Base-by-base conservation (phyloP, 2,888 invertebrate genomes). In the Anticlea derivata region DNA sequence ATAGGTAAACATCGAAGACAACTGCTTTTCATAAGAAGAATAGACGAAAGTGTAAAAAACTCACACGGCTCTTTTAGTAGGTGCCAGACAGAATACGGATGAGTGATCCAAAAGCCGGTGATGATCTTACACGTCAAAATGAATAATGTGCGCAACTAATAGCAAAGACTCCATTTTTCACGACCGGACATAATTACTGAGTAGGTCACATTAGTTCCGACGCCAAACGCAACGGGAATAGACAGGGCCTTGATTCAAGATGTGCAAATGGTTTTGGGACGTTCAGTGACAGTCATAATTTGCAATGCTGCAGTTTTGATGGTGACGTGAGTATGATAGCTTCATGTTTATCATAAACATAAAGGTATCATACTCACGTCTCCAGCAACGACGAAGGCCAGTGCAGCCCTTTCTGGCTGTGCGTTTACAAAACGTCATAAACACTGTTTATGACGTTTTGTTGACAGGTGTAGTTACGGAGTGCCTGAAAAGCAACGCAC, bases 161-260 rank as follows among this genome's bases (percentile, higher is more conserved):
- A 55, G 58, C 29, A 29, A 30, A 37, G n/a, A 6, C 20, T 43
- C 30, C 58, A 70, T 66, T 60, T 65, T 65, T 74, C 65, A 70
- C 61, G 51, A 60, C 66, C 49, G 62, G 60, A 63, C 44, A 55
- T 73, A 74, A 75, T 77, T 73, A 59, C 62, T 41, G 49, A 63
- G 52, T 66, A 35, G 60, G 59, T 55, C 34, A 8, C 33, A 45
- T 50, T 56, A 35, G 53, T 43, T 45, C 22, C 47, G 49, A 45
- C 63, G 63, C 66, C 69, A 72, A 74, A 68, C 66, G 69, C 58
- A 64, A 53, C 65, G 61, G 58, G 70, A 68, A 67, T 69, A 71
- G 68, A 66, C 75, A 71, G 71, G 75, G 73, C 46, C 52, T 50
- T 56, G 52, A 30, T 65, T 53, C 53, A 56, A 63, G 55, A 61